Conservation (phyloP, 2,888 invertebrate genomes). For the Phalera bucephala region DNA sequence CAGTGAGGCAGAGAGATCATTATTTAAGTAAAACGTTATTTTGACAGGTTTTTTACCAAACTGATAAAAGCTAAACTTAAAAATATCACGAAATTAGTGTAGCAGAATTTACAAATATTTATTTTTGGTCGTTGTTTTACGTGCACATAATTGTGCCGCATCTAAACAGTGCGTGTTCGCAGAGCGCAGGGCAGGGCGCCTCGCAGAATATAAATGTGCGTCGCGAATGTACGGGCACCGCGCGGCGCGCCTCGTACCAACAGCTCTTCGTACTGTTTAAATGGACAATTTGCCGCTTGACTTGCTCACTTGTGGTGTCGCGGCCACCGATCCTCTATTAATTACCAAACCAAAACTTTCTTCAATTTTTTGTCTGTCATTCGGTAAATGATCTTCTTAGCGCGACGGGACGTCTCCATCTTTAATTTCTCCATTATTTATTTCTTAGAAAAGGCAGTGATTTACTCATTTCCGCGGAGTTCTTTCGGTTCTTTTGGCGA, state of each 20-base stretch:
- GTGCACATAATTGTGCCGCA: too few species aligned
- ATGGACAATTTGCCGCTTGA: slow-evolving; percentile 58
- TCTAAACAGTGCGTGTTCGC: not conserved
- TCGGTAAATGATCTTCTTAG: slow-evolving; percentile 21
- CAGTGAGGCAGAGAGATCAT: too few species aligned
- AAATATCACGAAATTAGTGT: too few species aligned
- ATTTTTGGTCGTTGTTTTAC: too few species aligned
- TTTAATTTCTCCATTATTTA: slow-evolving; percentile 13
- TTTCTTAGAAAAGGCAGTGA: slow-evolving; percentile 3
- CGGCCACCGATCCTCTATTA: slow-evolving; percentile 24
- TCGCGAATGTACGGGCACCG: slow-evolving; percentile 31
- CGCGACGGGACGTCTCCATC: slow-evolving; percentile 15
- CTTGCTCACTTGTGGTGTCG: slow-evolving; percentile 35
- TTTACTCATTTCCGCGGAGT: slow-evolving; percentile 7
- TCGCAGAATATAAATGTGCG: slow-evolving; percentile 34
- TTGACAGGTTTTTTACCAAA: too few species aligned
- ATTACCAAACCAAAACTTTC: slow-evolving; percentile 26
- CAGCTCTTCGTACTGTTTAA: slow-evolving; percentile 49
- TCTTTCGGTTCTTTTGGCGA: slow-evolving; percentile 8
- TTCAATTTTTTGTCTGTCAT: slow-evolving; percentile 37
- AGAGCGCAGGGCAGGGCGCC: slow-evolving; percentile 2
- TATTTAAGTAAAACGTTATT: too few species aligned
- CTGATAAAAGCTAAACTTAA: too few species aligned
- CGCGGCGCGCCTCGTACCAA: slow-evolving; percentile 29
- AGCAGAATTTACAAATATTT: too few species aligned